These are phyloP conservation scores for Maniola jurtina DNA, from an alignment of 1,140 invertebrate species.

Conservation along the genomic window DNA sequence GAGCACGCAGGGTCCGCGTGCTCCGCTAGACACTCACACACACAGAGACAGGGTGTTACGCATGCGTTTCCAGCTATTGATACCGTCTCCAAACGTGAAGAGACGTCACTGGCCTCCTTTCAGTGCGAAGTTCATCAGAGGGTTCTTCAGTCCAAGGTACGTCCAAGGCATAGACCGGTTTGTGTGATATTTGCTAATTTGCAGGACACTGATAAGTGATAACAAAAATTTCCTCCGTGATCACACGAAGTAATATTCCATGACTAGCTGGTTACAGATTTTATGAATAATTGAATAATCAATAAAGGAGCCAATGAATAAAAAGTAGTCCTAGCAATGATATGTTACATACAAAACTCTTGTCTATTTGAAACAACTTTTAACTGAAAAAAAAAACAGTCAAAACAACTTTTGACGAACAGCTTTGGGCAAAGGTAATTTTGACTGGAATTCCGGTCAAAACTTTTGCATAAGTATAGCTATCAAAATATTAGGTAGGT, in stretches of 20 bases:
- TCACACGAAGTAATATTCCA: conserved; percentile 11
- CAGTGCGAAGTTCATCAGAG: conserved; percentile 54
- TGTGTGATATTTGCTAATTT: conserved; percentile 21
- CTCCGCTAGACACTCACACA: conserved; percentile 55
- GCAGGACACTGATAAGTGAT: conserved; percentile 15
- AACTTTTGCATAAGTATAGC: too few relatives aligned
- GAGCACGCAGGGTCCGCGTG: conserved; percentile 65
- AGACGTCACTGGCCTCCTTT: conserved; percentile 69
- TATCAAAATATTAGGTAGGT: too few relatives aligned
- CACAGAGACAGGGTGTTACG: conserved; percentile 59
- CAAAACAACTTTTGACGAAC: too few relatives aligned
- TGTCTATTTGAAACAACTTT: too few relatives aligned
- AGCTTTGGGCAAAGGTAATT: too few relatives aligned
- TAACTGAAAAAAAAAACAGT: too few relatives aligned
- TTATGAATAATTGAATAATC: background rate
- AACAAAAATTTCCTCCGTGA: conserved; percentile 7
- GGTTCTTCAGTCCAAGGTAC: too few relatives aligned
- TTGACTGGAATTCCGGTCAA: too few relatives aligned
- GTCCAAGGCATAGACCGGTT: background rate
- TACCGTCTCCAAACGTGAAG: conserved; percentile 55
- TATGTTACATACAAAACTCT: too few relatives aligned
- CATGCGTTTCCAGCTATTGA: conserved; percentile 63
- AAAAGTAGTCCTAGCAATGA: too few relatives aligned
- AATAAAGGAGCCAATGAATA: too few relatives aligned
- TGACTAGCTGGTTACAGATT: background rate